Percentiles rank a stretch among this genome's conserved stretches.
Conservation (phyloP, 2,888 invertebrate species). For the Drosophila hawaiiensis region DNA sequence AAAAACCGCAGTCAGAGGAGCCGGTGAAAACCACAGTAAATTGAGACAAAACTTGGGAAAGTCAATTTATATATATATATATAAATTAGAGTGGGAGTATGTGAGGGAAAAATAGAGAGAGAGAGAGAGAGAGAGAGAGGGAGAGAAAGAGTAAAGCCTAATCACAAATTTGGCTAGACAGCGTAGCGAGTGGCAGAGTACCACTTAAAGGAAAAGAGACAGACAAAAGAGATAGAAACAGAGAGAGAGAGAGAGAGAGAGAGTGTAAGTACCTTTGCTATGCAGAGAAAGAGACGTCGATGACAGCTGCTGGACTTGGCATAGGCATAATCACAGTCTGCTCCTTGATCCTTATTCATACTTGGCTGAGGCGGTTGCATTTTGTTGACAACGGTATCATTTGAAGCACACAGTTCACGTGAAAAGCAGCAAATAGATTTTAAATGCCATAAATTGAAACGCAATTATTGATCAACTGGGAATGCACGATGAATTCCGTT, state of each 20-base stretch:
- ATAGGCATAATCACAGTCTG: slow-evolving; percentile 36
- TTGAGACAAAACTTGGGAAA: slow-evolving; percentile 8
- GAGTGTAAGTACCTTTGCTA: slow-evolving; percentile 74
- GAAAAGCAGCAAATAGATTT: slow-evolving; percentile 12
- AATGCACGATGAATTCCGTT: slow-evolving; percentile 36
- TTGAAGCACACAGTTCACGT: slow-evolving; percentile 31
- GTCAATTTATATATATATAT: background rate
- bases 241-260: background rate
- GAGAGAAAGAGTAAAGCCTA: background rate
- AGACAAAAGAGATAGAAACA: background rate
- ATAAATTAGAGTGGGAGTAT: background rate
- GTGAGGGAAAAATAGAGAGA: background rate
- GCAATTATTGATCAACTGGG: slow-evolving; percentile 23
- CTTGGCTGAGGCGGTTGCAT: slow-evolving; percentile 36
- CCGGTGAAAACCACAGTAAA: background rate
- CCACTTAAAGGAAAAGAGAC: background rate
- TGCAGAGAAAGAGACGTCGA: slow-evolving; percentile 75
- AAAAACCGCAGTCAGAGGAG: slow-evolving; percentile 10
- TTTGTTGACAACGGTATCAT: slow-evolving; percentile 24
- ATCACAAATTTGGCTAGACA: background rate
- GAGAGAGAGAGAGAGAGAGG: background rate
- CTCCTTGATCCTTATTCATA: slow-evolving; percentile 41
- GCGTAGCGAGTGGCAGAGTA: background rate
- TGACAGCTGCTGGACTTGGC: slow-evolving; percentile 71
- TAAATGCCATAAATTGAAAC: slow-evolving; percentile 13